Percentiles rank a stretch among this genome's conserved stretches.
Conservation (phyloP, 2,797 vertebrate species). For the Pseudopleuronectes americanus region DNA sequence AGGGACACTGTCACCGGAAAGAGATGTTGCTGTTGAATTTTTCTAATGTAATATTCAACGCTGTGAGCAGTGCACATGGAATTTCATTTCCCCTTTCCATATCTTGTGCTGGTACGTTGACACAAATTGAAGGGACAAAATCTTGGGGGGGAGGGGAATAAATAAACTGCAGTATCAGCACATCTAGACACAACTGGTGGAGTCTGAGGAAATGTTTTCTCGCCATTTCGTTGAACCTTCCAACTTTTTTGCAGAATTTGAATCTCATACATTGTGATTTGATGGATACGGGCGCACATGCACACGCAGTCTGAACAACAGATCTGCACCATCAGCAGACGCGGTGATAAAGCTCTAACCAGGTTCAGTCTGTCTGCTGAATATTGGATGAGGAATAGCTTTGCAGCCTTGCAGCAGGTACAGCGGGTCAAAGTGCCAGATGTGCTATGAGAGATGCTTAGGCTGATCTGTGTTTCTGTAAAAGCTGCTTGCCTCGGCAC, state of each 20-base stretch:
- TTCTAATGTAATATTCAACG: slow-evolving; percentile 31
- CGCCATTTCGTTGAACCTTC: background rate
- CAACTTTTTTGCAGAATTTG: background rate
- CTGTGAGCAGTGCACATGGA: slow-evolving; percentile 13
- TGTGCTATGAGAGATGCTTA: slow-evolving; percentile 40
- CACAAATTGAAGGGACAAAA: slow-evolving; percentile 1
- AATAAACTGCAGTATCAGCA: no score
- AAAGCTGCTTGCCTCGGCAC: slow-evolving; percentile 41
- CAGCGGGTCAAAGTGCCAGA: slow-evolving; percentile 53
- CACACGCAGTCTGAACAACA: slow-evolving; percentile 1
- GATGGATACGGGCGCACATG: background rate
- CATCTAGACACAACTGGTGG: background rate
- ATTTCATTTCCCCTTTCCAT: slow-evolving; percentile 4
- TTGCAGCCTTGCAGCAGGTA: slow-evolving; percentile 41
- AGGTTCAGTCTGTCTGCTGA: slow-evolving; percentile 37
- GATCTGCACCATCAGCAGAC: slow-evolving; percentile 36
- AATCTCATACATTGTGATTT: slow-evolving; percentile 13
- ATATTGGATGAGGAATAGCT: slow-evolving; percentile 58
- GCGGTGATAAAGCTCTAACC: slow-evolving; percentile 15
- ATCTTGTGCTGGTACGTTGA: background rate
- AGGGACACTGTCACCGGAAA: slow-evolving; percentile 34
- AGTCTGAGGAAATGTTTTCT: background rate
- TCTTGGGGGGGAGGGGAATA: background rate
- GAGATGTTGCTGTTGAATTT: slow-evolving; percentile 43
- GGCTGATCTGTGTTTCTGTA: slow-evolving; percentile 53